Percentiles rank a stretch among this genome's conserved stretches.
phyloP scores from a whole-genome alignment of 2,888 invertebrate genomes.

The Saturnia japonica region DNA sequence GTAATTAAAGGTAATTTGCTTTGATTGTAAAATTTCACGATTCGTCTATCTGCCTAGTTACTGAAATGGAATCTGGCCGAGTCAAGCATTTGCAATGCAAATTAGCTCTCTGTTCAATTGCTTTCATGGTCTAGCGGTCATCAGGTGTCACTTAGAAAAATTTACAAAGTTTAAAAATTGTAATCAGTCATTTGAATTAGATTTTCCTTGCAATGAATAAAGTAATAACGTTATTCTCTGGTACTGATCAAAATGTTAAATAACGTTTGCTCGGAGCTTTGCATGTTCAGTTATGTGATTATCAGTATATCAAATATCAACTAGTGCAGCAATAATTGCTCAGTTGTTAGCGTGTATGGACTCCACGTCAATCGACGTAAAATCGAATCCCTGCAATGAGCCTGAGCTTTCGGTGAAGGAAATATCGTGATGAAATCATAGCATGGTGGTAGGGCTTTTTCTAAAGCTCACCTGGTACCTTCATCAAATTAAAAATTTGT shows the following conservation, averaged over 20 bases:
- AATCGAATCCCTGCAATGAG: no score
- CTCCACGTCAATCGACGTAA: no score
- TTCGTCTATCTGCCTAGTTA: neutral
- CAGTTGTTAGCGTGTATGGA: no score
- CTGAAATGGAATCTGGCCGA: neutral
- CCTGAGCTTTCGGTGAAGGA: no score
- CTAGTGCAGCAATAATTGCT: no score
- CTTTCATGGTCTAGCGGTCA: neutral
- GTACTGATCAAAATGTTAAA: neutral
- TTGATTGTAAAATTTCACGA: neutral
- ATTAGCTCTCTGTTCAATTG: neutral
- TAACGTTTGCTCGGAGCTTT: neutral
- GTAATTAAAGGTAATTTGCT: conserved; percentile 1
- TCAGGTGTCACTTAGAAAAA: neutral
- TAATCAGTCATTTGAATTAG: neutral
- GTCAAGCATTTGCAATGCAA: neutral
- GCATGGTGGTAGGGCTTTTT: no score
- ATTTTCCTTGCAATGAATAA: neutral
- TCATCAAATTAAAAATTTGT: no score
- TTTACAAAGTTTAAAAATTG: neutral
- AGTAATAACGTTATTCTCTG: neutral
- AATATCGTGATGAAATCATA: no score
- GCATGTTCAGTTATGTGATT: no score
- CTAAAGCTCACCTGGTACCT: no score
- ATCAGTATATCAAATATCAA: no score